Conservation (phyloP, 2,888 invertebrate genomes). For the Euzophera pinguis region DNA sequence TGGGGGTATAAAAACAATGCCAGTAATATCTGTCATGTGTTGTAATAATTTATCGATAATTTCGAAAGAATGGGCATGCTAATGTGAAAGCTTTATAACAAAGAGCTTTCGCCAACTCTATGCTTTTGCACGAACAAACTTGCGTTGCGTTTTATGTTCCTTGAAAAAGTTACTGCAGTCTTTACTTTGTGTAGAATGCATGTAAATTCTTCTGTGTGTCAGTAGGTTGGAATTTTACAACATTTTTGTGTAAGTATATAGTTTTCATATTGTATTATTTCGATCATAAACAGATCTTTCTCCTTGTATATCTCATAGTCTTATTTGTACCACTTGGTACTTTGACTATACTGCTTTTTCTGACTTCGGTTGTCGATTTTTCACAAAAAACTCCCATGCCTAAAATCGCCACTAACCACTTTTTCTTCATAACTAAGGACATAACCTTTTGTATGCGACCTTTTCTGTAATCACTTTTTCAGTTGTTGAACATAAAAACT, state of each 20-base stretch:
- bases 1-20: neutral
- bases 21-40: neutral
- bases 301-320: too few species aligned
- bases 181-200: neutral
- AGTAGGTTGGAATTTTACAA: neutral
- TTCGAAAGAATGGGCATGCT: conserved; percentile 6
- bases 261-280: neutral
- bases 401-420: too few species aligned
- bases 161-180: conserved; percentile 1
- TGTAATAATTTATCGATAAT: conserved; percentile 4
- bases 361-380: too few species aligned
- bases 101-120: conserved; percentile 10
- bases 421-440: too few species aligned
- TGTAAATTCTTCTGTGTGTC: neutral
- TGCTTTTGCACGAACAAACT: conserved; percentile 5
- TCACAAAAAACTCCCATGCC: too few species aligned
- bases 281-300: too few species aligned
- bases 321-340: too few species aligned
- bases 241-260: neutral
- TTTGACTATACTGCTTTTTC: too few species aligned
- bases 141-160: conserved; percentile 6
- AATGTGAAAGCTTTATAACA: conserved; percentile 1
- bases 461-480: too few species aligned
- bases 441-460: too few species aligned
- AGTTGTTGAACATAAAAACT: too few species aligned